Evolutionary conservation across 2,888 invertebrate species (phyloP).

Genomic region (Dryobotodes eremita): DNA sequence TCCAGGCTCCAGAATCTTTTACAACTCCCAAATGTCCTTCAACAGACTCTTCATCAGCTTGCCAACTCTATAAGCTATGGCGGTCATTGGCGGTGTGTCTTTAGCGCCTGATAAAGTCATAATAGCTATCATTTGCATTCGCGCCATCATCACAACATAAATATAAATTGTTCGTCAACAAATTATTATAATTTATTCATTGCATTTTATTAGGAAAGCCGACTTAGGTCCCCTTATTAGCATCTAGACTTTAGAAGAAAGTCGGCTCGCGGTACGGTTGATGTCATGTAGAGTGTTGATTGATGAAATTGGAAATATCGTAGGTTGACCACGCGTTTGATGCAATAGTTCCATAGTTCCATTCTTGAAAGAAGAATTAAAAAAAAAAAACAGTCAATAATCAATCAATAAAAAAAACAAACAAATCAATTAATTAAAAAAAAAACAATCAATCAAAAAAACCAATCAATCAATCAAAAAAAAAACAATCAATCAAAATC

Average conservation of each 20-base stretch:
- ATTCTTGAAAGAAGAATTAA: no score
- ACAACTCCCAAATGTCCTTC: not conserved
- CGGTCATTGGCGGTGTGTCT: not conserved
- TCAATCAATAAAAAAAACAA: no score
- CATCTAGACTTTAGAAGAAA: conserved; percentile 60
- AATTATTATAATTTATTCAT: conserved; percentile 39
- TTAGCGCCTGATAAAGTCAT: conserved; percentile 21
- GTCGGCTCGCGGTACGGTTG: conserved; percentile 52
- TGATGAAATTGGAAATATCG: conserved; percentile 31
- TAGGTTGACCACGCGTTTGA: conserved; percentile 27
- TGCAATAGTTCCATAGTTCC: not conserved
- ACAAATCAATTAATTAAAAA: no score
- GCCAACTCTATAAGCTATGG: not conserved
- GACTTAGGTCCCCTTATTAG: conserved; percentile 52
- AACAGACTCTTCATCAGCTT: not conserved
- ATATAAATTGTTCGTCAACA: conserved; percentile 6
- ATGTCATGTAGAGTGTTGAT: conserved; percentile 56
- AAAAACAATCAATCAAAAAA: no score
- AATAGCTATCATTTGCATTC: conserved; percentile 41
- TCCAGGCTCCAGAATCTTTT: not conserved
- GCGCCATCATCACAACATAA: not conserved
- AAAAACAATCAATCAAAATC: no score
- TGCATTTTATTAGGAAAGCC: conserved; percentile 30
- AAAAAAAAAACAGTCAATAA: no score
- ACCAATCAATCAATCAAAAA: no score